Percentiles rank a stretch among this genome's conserved stretches.
These are phyloP conservation scores for Exephanes ischioxanthus DNA, from an alignment of 2,888 invertebrate species.

Conservation along the genomic window DNA sequence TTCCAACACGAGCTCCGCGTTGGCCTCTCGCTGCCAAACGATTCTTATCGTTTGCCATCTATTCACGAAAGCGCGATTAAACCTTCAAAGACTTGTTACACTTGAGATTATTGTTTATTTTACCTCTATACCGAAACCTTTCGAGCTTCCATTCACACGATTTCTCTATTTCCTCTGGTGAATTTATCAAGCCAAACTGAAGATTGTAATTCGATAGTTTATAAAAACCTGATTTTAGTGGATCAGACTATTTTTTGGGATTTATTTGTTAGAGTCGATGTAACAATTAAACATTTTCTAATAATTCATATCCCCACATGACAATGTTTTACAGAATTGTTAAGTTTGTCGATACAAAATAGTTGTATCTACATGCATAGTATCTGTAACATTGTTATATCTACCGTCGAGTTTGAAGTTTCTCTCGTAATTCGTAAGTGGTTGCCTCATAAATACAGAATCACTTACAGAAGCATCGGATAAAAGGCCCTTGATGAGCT, in stretches of 20 bases:
- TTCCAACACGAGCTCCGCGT: constrained; percentile 47
- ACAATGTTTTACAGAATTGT: background rate
- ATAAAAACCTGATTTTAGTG: background rate
- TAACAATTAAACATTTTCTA: background rate
- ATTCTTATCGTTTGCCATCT: constrained; percentile 55
- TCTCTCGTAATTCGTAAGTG: constrained; percentile 59
- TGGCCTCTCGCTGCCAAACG: constrained; percentile 44
- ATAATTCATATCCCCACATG: background rate
- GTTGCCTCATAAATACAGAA: background rate
- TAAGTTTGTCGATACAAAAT: constrained; percentile 5
- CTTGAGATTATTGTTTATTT: constrained; percentile 38
- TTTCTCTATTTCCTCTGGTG: constrained; percentile 42
- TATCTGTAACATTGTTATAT: constrained; percentile 44
- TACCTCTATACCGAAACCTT: background rate
- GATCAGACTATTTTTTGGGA: background rate
- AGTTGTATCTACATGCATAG: constrained; percentile 23
- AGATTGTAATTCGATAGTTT: background rate
- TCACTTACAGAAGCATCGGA: no score
- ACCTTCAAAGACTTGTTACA: constrained; percentile 45
- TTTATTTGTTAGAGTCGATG: background rate
- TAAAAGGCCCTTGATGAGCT: no score
- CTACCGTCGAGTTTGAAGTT: constrained; percentile 51
- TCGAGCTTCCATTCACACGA: constrained; percentile 31
- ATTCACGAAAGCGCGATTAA: constrained; percentile 63
- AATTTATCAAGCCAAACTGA: background rate